These are phyloP conservation scores for Valencia hispanica DNA, from an alignment of 2,797 vertebrate species.

Conservation along the genomic window DNA sequence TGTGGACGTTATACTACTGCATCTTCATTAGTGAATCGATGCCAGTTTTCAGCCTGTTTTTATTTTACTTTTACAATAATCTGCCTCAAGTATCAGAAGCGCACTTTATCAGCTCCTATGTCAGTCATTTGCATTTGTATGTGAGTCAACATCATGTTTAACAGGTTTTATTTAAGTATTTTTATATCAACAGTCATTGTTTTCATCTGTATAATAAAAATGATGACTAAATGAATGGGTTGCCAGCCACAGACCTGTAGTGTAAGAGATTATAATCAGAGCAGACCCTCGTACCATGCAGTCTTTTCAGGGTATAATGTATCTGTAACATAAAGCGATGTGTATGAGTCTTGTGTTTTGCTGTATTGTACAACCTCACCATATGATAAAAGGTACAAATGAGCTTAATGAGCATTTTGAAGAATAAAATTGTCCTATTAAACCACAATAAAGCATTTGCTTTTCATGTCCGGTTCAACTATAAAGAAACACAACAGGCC, in stretches of 20 bases:
- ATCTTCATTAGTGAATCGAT: not conserved
- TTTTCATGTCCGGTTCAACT: not conserved
- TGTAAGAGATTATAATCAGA: slow-evolving; percentile 32
- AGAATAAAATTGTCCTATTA: not conserved
- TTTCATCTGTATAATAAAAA: slow-evolving; percentile 29
- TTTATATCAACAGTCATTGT: slow-evolving; percentile 35
- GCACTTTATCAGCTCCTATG: slow-evolving; percentile 50
- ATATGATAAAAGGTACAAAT: slow-evolving; percentile 18
- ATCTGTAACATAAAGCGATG: slow-evolving; percentile 29
- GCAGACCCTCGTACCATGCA: slow-evolving; percentile 38
- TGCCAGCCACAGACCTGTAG: slow-evolving; percentile 31
- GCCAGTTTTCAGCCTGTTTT: slow-evolving; percentile 12
- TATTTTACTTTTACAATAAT: slow-evolving; percentile 26
- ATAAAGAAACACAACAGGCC: not conserved
- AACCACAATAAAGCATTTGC: slow-evolving; percentile 1
- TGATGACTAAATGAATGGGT: slow-evolving; percentile 47
- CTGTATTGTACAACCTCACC: slow-evolving; percentile 34
- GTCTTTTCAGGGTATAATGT: slow-evolving; percentile 46
- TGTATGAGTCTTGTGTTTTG: slow-evolving; percentile 35
- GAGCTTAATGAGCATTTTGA: not conserved
- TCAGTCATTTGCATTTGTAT: not conserved
- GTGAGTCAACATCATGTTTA: not conserved
- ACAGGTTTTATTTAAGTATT: slow-evolving; percentile 28
- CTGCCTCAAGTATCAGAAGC: slow-evolving; percentile 57
- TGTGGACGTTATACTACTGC: slow-evolving; percentile 16